These are phyloP conservation scores for Caerostris extrusa DNA, from an alignment of 1,140 invertebrate genomes.

Conservation along the genomic window DNA sequence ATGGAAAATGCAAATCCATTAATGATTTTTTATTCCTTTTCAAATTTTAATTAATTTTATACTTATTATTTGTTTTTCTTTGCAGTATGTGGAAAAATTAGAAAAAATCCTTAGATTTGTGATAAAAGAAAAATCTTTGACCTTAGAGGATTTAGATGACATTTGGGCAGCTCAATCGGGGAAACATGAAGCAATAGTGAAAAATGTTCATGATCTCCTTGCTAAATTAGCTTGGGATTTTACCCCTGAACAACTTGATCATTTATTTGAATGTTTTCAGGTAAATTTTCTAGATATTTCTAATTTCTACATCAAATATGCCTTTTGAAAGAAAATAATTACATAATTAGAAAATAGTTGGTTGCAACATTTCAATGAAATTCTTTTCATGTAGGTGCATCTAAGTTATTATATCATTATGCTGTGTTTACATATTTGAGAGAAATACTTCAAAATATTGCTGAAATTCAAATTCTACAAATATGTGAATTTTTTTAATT, in stretches of 20 bases:
- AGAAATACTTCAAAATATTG: too few relatives aligned
- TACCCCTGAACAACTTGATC: conserved; percentile 97
- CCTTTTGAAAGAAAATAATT: too few relatives aligned
- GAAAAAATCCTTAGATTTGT: conserved; percentile 98
- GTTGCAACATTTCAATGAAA: too few relatives aligned
- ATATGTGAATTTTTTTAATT: too few relatives aligned
- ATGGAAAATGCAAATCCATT: background rate
- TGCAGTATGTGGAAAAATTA: conserved; percentile 95
- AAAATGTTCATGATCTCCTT: conserved; percentile 97
- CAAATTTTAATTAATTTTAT: background rate
- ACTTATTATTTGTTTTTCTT: background rate
- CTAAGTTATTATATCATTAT: too few relatives aligned
- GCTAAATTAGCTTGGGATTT: conserved; percentile 99
- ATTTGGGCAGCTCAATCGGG: conserved; percentile 98
- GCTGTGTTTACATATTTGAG: too few relatives aligned
- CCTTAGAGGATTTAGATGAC: conserved; percentile 94
- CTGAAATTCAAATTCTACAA: too few relatives aligned
- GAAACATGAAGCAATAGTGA: conserved; percentile 97
- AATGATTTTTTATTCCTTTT: background rate
- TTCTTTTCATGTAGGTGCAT: too few relatives aligned
- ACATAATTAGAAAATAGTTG: too few relatives aligned
- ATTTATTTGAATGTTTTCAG: conserved; percentile 98
- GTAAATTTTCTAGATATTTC: conserved; percentile 82
- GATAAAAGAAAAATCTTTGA: conserved; percentile 96
- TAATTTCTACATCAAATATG: background rate